Base-by-base conservation (phyloP, 2,797 vertebrate genomes). In the Cossypha dichroa region DNA sequence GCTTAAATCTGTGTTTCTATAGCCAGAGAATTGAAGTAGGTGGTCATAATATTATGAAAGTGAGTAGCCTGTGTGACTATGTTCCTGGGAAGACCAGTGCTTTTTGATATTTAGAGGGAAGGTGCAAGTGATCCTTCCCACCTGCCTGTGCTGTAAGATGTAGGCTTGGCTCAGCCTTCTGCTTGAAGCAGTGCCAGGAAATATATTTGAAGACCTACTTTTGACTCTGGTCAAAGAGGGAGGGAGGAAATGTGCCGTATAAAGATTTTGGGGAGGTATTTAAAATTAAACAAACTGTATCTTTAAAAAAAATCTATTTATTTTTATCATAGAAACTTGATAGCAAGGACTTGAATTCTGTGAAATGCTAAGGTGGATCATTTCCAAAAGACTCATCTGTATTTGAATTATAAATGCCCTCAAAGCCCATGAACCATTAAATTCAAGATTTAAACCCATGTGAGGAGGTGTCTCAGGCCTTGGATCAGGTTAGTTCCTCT, bases 91-190 rank as follows among this genome's bases (percentile, higher is more conserved):
- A 80, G 75, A 59, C 9, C 29, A 52, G 1, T 52, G 31, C 38
- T 34, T 75, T 84, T 46, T 31, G 8, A 6, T 49, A 29, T 66
- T 68, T 46, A 38, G 11, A 60, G 16, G 17, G 29, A 90, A 85
- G 26, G 64, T 85, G 56, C 38, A 68, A 85, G 68, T n/a, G 56
- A 56, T 83, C 33, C 52, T 91, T 93, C 48, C 78, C 64, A 64
- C 56, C 56, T 83, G 60, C 49, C n/a, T 51, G 9, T 41, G 48
- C 59, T 70, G n/a, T 20, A 33, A 70, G 72, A 48, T 17, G 72
- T 58, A 34, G 43, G 15, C 54, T 95, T 92, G 93, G 48, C 80
- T 85, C 58, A 84, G 51, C 25, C 18, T 66, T 68, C 69, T 77
- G 22, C 56, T 79, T 58, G 56, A 92, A 46, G 19, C 2, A 2